Base-by-base conservation (phyloP, 2,113 vertebrate species). In the Nycticryphes semicollaris region DNA sequence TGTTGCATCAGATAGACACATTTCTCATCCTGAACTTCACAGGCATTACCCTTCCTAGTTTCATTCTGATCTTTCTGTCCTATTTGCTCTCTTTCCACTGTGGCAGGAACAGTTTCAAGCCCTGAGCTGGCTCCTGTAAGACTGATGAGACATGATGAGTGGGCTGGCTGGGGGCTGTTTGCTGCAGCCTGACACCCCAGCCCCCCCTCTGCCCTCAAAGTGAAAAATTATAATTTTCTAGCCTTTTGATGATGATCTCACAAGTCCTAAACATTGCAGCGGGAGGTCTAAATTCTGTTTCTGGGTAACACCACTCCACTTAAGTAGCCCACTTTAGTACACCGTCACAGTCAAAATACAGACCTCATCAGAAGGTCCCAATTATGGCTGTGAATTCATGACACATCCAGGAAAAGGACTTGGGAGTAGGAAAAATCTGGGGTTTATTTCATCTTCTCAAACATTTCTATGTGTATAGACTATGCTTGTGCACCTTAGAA, bases 71-170 rank as follows among this genome's bases (percentile, higher is more conserved):
- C 8, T 35, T 41, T 30, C 30, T 21, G 3, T 33, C 33, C 60
- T 22, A 13, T 19, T 22, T 73, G 37, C 12, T 11, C 20, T 66
- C n/a, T 7, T 69, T 24, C 31, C 16, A 20, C 10, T 3, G 13
- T 1, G 17, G 13, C 3, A 37, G 14, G 30, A 37, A 22, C 35
- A 54, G 23, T 7, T 63, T n/a, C 70, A 53, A 25, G 9, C 50
- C 62, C 33, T 11, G 7, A n/a, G 10, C 13, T 7, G 19, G 51
- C 10, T 69, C 37, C 39, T 43, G 14, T 17, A 39, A 24, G 23
- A 47, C 16, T 20, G 43, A 7, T 2, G 24, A 12, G 2, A 24
- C 31, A n/a, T n/a, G n/a, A n/a, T n/a, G n/a, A 13, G 12, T 1
- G 4, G 31, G 45, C 3, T 27, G 54, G 43, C 2, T 9, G 28